Percentiles rank a stretch among this genome's conserved stretches.
These are phyloP conservation scores for Agrotis exclamationis DNA, from an alignment of 2,888 invertebrate genomes.

Conservation along the genomic window DNA sequence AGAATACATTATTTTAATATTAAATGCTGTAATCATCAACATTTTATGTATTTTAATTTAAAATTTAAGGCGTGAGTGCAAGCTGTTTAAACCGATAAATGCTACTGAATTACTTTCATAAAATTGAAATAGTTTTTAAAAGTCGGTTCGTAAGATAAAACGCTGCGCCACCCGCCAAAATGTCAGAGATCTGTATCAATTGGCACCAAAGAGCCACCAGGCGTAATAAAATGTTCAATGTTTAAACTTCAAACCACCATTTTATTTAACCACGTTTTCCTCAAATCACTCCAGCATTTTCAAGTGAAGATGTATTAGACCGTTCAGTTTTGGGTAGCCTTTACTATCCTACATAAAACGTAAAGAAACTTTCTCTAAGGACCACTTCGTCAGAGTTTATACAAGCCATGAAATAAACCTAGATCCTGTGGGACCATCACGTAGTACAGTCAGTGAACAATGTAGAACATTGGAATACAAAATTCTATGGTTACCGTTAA, in stretches of 20 bases:
- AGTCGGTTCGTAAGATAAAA: conserved; percentile 29
- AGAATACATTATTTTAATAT: neutral
- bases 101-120: neutral
- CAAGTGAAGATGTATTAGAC: neutral
- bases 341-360: conserved; percentile 6
- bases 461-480: conserved; percentile 4
- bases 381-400: conserved; percentile 28
- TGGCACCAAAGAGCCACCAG: conserved; percentile 18
- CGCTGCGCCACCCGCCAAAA: conserved; percentile 9
- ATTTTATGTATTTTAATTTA: neutral
- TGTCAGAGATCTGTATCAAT: conserved; percentile 34
- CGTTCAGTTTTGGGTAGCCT: neutral
- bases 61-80: neutral
- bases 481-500: neutral
- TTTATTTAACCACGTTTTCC: conserved; percentile 22
- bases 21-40: neutral
- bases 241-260: conserved; percentile 27
- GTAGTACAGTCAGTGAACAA: conserved; percentile 7
- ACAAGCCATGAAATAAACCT: conserved; percentile 37
- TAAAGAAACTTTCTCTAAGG: conserved; percentile 35
- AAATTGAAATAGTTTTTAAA: neutral
- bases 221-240: conserved; percentile 42
- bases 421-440: neutral
- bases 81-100: neutral
- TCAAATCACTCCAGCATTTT: neutral